Conservation (phyloP, 2,113 vertebrate genomes). For the Ramphastos sulfuratus region DNA sequence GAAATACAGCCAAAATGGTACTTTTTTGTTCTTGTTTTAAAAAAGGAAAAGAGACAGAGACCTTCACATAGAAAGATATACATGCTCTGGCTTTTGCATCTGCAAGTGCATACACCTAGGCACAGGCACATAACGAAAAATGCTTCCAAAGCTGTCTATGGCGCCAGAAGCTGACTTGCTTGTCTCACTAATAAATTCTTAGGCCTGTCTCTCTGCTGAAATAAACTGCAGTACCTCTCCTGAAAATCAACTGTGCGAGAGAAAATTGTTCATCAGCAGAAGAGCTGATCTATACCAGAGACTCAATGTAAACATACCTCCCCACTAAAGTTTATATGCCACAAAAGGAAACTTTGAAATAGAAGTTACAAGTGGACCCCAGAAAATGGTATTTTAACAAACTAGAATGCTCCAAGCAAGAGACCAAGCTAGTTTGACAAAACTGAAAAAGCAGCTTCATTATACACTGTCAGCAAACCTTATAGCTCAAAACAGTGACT, state of each 20-base stretch:
- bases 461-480: not conserved
- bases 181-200: constrained; percentile 10
- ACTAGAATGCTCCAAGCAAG: not conserved
- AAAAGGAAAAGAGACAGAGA: not conserved
- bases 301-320: constrained; percentile 21
- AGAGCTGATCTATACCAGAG: not conserved
- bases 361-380: not conserved
- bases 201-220: constrained; percentile 17
- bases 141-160: not conserved
- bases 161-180: not conserved
- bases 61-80: not conserved
- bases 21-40: rapidly evolving
- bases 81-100: not conserved
- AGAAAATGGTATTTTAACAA: not conserved
- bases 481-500: not conserved
- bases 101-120: not conserved
- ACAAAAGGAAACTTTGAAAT: not conserved
- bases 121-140: not conserved
- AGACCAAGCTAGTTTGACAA: rapidly evolving
- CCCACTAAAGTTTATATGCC: not conserved
- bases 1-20: not conserved
- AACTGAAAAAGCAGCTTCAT: not conserved
- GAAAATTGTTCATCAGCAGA: not conserved
- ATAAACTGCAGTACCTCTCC: not conserved
- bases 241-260: not conserved